Evolutionary conservation across 2,888 invertebrate genomes (phyloP).

Genomic region (Cerastis leucographa): DNA sequence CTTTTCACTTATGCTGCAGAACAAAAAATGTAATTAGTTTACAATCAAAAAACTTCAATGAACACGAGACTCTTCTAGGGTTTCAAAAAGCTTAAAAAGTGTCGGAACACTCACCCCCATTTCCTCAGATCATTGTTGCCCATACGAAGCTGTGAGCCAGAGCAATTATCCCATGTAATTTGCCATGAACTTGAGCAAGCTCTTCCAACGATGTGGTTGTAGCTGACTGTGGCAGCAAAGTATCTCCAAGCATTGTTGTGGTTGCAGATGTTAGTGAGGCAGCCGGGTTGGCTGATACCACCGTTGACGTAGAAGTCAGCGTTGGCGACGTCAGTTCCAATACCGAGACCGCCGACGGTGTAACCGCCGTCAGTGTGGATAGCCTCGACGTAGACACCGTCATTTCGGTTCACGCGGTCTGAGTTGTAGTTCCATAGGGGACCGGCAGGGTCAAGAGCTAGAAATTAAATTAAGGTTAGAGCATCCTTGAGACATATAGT

Average conservation of each 20-base stretch:
- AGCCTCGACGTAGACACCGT: conserved; percentile 79
- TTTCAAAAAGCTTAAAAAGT: neutral
- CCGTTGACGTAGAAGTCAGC: conserved; percentile 91
- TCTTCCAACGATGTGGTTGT: conserved; percentile 75
- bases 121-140: conserved; percentile 77
- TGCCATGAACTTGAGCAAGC: conserved; percentile 71
- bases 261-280: conserved; percentile 74
- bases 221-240: conserved; percentile 74
- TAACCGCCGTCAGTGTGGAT: conserved; percentile 76
- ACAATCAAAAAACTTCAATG: neutral
- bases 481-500: neutral
- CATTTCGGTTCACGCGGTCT: conserved; percentile 72
- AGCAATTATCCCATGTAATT: conserved; percentile 72
- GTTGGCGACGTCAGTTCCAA: conserved; percentile 84
- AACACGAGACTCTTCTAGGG: neutral
- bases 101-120: conserved; percentile 71
- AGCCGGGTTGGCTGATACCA: conserved; percentile 82
- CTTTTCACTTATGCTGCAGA: neutral
- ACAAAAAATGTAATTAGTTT: neutral
- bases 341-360: conserved; percentile 81
- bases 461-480: neutral
- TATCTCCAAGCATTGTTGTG: conserved; percentile 79
- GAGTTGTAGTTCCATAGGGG: conserved; percentile 72
- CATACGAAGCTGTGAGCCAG: conserved; percentile 70
- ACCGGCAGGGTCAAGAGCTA: conserved; percentile 65